Evolutionary conservation across 2,797 vertebrate species (phyloP).

Genomic region (Coendou prehensilis): DNA sequence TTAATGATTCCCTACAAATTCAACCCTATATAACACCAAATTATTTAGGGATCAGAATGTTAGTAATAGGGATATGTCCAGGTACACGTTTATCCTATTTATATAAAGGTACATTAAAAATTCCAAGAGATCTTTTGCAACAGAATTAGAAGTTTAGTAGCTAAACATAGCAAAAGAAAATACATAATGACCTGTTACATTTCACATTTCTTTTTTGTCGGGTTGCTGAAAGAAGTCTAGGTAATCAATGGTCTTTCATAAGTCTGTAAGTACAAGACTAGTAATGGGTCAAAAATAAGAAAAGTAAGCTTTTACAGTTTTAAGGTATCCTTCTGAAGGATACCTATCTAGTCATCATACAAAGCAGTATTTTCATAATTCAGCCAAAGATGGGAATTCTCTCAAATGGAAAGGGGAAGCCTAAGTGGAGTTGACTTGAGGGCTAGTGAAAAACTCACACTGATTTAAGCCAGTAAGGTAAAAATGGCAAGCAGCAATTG

Average conservation of each 20-base stretch:
- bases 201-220: slow-evolving; percentile 19
- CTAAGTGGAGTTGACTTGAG: slow-evolving; percentile 63
- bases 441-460: slow-evolving; percentile 31
- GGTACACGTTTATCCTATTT: slow-evolving; percentile 47
- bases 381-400: slow-evolving; percentile 59
- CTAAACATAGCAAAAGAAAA: slow-evolving; percentile 69
- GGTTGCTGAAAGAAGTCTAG: slow-evolving; percentile 11
- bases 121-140: slow-evolving; percentile 43
- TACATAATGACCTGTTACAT: background rate
- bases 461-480: slow-evolving; percentile 56
- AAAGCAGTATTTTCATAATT: slow-evolving; percentile 12
- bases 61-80: slow-evolving; percentile 59
- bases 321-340: slow-evolving; percentile 64
- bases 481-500: slow-evolving; percentile 1
- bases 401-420: slow-evolving; percentile 40
- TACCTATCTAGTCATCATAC: slow-evolving; percentile 51
- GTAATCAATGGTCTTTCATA: slow-evolving; percentile 27
- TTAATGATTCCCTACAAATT: slow-evolving; percentile 45
- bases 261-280: slow-evolving; percentile 64
- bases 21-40: slow-evolving; percentile 23
- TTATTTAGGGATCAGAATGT: slow-evolving; percentile 59
- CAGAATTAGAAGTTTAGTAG: slow-evolving; percentile 55
- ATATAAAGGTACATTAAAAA: slow-evolving; percentile 64
- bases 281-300: slow-evolving; percentile 70
- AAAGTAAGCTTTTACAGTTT: slow-evolving; percentile 69